A percentile compares a stretch with the other conserved stretches of the same genome.
Conservation (phyloP, 2,113 vertebrate genomes). For the Corapipo altera region DNA sequence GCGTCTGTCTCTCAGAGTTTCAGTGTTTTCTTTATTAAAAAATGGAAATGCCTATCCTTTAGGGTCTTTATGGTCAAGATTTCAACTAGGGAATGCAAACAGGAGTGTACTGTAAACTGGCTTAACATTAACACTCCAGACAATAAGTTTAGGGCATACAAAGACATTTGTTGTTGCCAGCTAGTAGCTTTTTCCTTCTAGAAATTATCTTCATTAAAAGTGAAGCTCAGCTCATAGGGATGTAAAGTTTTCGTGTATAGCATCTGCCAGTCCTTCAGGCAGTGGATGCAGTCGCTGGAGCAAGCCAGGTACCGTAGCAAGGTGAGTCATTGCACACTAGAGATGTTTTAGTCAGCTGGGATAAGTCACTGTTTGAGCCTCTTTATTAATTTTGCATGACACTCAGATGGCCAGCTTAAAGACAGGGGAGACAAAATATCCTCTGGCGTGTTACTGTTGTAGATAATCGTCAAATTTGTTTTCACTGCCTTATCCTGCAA, state of each 20-base stretch:
- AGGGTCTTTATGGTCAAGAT: neutral
- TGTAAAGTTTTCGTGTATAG: neutral
- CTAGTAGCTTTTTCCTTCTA: neutral
- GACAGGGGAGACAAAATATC: neutral
- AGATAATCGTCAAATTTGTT: neutral
- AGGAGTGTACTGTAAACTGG: neutral
- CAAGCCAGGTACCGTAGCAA: accelerated
- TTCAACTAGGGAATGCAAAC: neutral
- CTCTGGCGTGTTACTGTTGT: neutral
- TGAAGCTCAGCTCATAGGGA: neutral
- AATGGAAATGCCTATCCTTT: neutral
- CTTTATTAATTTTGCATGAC: neutral
- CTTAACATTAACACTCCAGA: neutral
- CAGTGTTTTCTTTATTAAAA: neutral
- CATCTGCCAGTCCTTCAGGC: neutral
- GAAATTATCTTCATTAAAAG: neutral
- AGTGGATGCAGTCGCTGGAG: neutral
- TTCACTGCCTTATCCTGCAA: neutral
- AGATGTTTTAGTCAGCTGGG: neutral
- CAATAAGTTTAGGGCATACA: neutral
- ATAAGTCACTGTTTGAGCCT: neutral
- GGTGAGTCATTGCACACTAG: neutral
- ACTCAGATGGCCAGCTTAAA: neutral
- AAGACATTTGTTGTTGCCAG: neutral
- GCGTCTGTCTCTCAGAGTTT: neutral